Evolutionary conservation across 2,888 invertebrate species (phyloP), one percentile per base, ranked within the genome.

Genomic region (Drosophila testacea): DNA sequence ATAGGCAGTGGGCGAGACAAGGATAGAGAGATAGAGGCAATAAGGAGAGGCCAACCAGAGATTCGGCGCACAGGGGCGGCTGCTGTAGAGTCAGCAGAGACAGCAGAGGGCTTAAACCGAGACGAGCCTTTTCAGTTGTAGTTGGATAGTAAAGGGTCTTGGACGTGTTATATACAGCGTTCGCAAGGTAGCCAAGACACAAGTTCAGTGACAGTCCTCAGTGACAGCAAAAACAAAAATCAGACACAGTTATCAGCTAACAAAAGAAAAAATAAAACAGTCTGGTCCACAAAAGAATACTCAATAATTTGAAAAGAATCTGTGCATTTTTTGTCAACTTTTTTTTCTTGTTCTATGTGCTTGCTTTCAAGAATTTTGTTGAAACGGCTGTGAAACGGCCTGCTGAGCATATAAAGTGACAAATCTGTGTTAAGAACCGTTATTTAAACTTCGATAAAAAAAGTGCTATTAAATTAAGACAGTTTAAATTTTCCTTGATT

Each of bases 81-180:
- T 81, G 79, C 79, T 81, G 67, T 62, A 79, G 57, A 75, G 46
- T 44, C 52, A 13, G 54, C 38, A 62, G 32, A 30, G 51, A 62
- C 11, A 36, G 47, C 46, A 68, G 60, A 72, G 56, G 59, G 44
- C 78, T 67, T 60, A 59, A 61, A 44, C 67, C 73, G 77, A 66
- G 81, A 47, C 73, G 69, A 73, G 77, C 80, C 88, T 76, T 85
- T 90, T 92, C 91, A 92, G 92, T 92, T 91, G 91, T 91, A 92
- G 92, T 90, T 92, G 92, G 91, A 90, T 92, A 92, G 92, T 91
- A 90, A 89, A 92, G 89, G 91, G 84, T 85, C 85, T 88, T 77
- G 89, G 91, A 90, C 91, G 85, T 90, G 88, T 88, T 83, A 44
- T 82, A 66, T 64, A 74, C 73, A 78, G 47, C 79, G 76, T 73